Conservation (phyloP, 2,888 invertebrate species). For the Nyleta sp. region DNA sequence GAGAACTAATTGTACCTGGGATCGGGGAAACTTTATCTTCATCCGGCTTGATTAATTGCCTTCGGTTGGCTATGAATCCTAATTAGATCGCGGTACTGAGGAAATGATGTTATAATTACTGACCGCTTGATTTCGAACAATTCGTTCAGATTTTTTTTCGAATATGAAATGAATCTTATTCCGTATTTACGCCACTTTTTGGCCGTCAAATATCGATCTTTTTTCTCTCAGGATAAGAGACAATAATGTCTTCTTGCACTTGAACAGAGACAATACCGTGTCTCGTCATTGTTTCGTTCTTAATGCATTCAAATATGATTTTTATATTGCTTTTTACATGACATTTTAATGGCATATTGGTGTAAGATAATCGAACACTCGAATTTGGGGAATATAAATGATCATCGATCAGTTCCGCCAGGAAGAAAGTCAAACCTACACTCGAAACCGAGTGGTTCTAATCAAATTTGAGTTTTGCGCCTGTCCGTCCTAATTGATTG, state of each 20-base stretch:
- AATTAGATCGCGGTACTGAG: constrained; percentile 26
- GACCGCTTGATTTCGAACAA: constrained; percentile 16
- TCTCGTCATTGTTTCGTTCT: too few relatives aligned
- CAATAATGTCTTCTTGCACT: too few relatives aligned
- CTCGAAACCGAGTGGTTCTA: constrained; percentile 7
- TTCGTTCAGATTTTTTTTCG: neutral
- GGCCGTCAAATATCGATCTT: too few relatives aligned
- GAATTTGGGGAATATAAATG: constrained; percentile 30
- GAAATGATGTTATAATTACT: constrained; percentile 46
- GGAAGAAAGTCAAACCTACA: constrained; percentile 40
- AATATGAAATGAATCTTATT: neutral
- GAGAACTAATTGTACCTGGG: constrained; percentile 42
- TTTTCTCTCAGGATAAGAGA: too few relatives aligned
- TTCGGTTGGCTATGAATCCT: constrained; percentile 32
- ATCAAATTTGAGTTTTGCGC: constrained; percentile 32
- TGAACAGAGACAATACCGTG: too few relatives aligned
- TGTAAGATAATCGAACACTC: neutral
- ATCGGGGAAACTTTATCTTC: constrained; percentile 32
- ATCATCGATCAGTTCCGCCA: constrained; percentile 21
- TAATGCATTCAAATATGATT: too few relatives aligned
- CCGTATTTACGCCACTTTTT: too few relatives aligned
- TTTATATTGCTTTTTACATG: neutral
- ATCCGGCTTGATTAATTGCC: constrained; percentile 39
- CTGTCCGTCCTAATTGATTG: constrained; percentile 11
- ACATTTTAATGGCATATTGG: constrained; percentile 3